Conservation (phyloP, 1,140 invertebrate genomes). For the Lepeophtheirus salmonis region DNA sequence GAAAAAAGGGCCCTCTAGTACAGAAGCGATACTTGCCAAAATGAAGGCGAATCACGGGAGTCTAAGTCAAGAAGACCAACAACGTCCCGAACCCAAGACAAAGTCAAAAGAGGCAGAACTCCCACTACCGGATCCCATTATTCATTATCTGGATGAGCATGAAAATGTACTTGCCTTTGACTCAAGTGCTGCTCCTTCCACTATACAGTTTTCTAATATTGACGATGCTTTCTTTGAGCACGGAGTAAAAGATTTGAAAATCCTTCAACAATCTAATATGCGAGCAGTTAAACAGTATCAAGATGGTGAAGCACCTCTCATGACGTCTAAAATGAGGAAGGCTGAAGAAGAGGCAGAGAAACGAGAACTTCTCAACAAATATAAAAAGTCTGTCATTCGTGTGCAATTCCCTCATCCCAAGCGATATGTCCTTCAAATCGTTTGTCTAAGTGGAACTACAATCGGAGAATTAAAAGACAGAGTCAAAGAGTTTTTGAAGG, state of each 20-base stretch:
- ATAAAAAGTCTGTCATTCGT: constrained; percentile 4
- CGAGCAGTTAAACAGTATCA: not conserved
- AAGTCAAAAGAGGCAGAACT: not conserved
- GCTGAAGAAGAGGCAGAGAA: constrained; percentile 1
- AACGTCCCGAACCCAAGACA: not conserved
- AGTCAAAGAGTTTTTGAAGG: not conserved
- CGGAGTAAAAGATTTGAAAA: not conserved
- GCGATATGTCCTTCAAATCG: not conserved
- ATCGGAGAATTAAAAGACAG: not conserved
- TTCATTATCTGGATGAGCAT: not conserved
- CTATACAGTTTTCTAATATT: not conserved
- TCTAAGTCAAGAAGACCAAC: too few relatives aligned
- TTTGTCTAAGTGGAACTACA: not conserved
- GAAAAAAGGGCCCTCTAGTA: not conserved
- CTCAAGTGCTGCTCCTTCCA: not conserved
- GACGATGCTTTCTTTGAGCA: constrained; percentile 8
- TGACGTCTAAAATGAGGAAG: not conserved
- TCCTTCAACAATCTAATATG: not conserved
- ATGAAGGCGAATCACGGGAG: not conserved
- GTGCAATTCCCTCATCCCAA: constrained; percentile 7
- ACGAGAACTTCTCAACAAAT: not conserved
- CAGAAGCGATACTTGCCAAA: not conserved
- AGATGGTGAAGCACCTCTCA: not conserved
- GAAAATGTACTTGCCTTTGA: not conserved
- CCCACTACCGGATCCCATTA: not conserved